A percentile compares a stretch with the other conserved stretches of the same genome.
Evolutionary conservation across 2,113 vertebrate genomes (phyloP).

Genomic region (Chunga burmeisteri): DNA sequence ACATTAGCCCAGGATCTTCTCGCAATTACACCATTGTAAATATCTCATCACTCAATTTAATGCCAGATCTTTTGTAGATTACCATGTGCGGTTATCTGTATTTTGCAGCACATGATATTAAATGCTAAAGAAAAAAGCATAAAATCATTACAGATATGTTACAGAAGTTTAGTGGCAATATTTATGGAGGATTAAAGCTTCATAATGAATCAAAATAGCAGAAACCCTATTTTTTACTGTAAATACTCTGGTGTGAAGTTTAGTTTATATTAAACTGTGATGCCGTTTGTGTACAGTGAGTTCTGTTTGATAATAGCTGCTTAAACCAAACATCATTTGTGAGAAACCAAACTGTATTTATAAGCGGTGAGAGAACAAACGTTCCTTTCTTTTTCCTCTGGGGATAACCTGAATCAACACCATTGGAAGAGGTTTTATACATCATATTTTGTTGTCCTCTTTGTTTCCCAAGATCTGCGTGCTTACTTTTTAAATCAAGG

Average conservation of each 20-base stretch:
- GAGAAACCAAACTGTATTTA: not conserved
- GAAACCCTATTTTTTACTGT: not conserved
- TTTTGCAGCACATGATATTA: not conserved
- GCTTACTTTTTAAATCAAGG: constrained; percentile 15
- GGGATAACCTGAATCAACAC: not conserved
- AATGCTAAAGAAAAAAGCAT: not conserved
- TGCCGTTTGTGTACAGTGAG: not conserved
- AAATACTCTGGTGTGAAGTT: not conserved
- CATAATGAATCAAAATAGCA: not conserved
- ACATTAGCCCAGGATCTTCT: not conserved
- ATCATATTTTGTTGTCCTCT: not conserved
- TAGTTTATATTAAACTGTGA: not conserved
- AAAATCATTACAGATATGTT: not conserved
- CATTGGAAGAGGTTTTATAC: not conserved
- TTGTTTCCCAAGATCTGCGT: not conserved
- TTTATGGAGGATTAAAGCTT: not conserved
- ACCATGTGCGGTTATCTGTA: not conserved
- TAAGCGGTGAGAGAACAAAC: not conserved
- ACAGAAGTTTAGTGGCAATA: not conserved
- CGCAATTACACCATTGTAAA: not conserved
- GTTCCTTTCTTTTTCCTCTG: not conserved
- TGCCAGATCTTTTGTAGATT: not conserved
- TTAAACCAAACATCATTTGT: not conserved
- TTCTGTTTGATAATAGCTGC: not conserved
- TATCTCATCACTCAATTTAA: not conserved